phyloP scores from a whole-genome alignment of 2,797 vertebrate species.

The Acanthornis magna region DNA sequence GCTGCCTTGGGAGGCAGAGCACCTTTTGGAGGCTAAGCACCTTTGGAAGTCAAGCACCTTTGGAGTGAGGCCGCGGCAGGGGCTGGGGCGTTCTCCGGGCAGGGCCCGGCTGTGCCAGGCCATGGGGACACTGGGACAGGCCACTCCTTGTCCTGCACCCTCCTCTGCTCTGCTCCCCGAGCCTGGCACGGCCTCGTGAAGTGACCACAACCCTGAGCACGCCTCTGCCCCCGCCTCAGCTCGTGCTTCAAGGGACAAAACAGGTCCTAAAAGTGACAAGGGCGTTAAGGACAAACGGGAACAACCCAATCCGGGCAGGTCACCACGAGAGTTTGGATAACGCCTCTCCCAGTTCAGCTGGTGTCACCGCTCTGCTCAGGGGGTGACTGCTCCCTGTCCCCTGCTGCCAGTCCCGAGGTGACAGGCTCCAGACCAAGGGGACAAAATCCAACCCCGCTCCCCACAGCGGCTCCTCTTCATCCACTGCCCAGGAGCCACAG shows the following conservation, averaged over 20 bases:
- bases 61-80: background rate
- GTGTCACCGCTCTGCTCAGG: background rate
- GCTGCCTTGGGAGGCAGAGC: constrained; percentile 3
- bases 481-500: background rate
- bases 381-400: background rate
- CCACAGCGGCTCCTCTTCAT: background rate
- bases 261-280: background rate
- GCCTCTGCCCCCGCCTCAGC: background rate
- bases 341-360: background rate
- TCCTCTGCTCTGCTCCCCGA: background rate
- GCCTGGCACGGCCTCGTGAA: background rate
- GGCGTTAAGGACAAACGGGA: background rate
- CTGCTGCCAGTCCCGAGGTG: background rate
- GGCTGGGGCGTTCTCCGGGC: background rate
- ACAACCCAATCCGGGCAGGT: background rate
- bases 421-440: background rate
- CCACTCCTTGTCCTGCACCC: background rate
- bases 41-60: constrained; percentile 29
- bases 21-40: constrained; percentile 12
- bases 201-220: background rate
- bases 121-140: background rate
- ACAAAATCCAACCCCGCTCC: background rate
- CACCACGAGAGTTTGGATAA: background rate
- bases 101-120: background rate
- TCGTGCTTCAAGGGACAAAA: background rate